Evolutionary conservation across 1,140 invertebrate species (phyloP).

Genomic region (Archivesica marissinica): DNA sequence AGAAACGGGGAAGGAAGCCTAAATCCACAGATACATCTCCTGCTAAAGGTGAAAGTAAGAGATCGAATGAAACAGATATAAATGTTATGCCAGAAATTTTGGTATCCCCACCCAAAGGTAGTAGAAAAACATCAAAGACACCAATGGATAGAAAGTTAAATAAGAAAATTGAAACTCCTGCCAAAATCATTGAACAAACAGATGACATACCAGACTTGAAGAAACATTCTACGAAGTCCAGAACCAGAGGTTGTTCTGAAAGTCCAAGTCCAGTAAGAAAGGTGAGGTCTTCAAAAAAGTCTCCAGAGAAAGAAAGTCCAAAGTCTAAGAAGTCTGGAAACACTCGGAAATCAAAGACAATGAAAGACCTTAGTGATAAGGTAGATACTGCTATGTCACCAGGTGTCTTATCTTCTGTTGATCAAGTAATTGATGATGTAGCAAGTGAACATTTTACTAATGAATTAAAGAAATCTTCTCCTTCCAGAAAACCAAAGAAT

Average conservation of each 20-base stretch:
- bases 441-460: neutral
- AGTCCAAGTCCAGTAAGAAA: conserved; percentile 20
- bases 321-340: neutral
- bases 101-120: neutral
- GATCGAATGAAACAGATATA: neutral
- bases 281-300: conserved; percentile 6
- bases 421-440: conserved; percentile 21
- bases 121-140: neutral
- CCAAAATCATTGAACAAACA: neutral
- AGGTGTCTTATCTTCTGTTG: neutral
- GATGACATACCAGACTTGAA: neutral
- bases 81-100: neutral
- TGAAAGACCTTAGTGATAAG: neutral
- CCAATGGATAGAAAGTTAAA: conserved; percentile 6
- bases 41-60: neutral
- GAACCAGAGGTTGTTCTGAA: neutral
- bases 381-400: neutral
- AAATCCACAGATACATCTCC: neutral
- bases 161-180: neutral
- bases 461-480: neutral
- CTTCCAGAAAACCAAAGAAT: neutral
- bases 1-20: neutral
- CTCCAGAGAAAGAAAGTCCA: conserved; percentile 9
- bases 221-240: neutral
- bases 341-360: neutral